Base-by-base conservation (phyloP, 2,113 vertebrate species). In the Ornithorhynchus anatinus region DNA sequence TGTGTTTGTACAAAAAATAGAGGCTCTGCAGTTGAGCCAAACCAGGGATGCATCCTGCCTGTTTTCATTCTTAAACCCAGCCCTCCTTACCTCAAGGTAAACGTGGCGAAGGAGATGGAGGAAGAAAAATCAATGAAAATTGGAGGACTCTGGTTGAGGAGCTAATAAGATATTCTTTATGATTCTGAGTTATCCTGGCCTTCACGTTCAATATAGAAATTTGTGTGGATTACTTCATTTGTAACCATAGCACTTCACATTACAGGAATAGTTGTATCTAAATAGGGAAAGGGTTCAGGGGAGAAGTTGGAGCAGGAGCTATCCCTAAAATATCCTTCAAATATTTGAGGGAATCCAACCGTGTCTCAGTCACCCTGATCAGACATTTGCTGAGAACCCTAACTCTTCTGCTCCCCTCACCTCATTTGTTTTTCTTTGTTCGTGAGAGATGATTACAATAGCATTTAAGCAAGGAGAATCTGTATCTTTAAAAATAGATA, bases 361-460 rank as follows among this genome's bases (percentile, higher is more conserved):
- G 9, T 0, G 0, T 39, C 33, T 2, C 57, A 31, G 12, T 23
- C 51, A 44, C 61, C n/a, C 1, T 0, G 0, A 16, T 10, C 22
- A 12, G 47, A 19, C 40, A 2, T 23, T 11, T 23, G 32, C 60
- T 17, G 47, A 50, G 72, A 25, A 20, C 58, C 51, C 44, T 35
- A 33, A 32, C 38, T 50, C 7, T 33, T 15, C 15, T 54, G 69
- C 69, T 38, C 51, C 76, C 69, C 27, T 29, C 59, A 79, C 73
- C 54, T 82, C 82, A 69, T 78, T 87, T 66, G 77, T 81, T 89
- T 85, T 72, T 75, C 89, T 90, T 88, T 86, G 84, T 91, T 86
- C 58, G 6, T 72, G 79, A 83, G 86, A 81, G 69, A 53, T 2
- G 17, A 62, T 39, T 61, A 31, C 57, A 56, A 45, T 75, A 66